These are phyloP conservation scores for Oryzias woworae DNA, from an alignment of 2,113 vertebrate species.

Conservation along the genomic window DNA sequence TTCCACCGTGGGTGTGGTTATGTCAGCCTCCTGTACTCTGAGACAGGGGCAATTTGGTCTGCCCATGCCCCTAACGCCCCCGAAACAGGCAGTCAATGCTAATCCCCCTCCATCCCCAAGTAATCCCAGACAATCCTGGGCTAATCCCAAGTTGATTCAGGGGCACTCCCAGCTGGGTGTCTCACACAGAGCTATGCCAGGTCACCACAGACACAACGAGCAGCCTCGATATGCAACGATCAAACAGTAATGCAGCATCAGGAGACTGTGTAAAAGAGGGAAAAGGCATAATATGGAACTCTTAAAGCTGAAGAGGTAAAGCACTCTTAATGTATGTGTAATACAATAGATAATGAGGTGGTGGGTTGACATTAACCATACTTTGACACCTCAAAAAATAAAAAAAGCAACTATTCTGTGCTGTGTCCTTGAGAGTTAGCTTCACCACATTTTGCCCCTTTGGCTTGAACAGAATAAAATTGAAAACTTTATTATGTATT, in stretches of 20 bases:
- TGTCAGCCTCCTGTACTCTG: constrained; percentile 58
- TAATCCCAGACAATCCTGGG: constrained; percentile 81
- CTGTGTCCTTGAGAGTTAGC: constrained; percentile 66
- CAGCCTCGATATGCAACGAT: constrained; percentile 55
- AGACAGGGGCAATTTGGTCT: constrained; percentile 75
- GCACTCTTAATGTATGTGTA: constrained; percentile 23
- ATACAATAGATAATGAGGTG: constrained; percentile 36
- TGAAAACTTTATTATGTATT: constrained; percentile 77
- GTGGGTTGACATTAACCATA: constrained; percentile 37
- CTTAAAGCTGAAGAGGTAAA: constrained; percentile 30
- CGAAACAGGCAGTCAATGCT: constrained; percentile 79
- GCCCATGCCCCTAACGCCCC: constrained; percentile 72
- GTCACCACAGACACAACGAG: constrained; percentile 57
- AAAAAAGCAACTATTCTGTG: constrained; percentile 45
- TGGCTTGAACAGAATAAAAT: constrained; percentile 70
- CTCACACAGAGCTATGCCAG: constrained; percentile 71
- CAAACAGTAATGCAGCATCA: constrained; percentile 47
- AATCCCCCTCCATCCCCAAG: constrained; percentile 77
- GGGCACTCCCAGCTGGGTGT: constrained; percentile 78
- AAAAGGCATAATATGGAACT: constrained; percentile 24
- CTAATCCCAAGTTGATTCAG: constrained; percentile 81
- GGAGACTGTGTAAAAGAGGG: constrained; percentile 24
- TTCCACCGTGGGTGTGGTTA: constrained; percentile 61
- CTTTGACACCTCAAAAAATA: constrained; percentile 40
- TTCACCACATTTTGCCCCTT: constrained; percentile 56